Evolutionary conservation across 2,888 invertebrate species (phyloP).

Genomic region (Deroplatys truncata): DNA sequence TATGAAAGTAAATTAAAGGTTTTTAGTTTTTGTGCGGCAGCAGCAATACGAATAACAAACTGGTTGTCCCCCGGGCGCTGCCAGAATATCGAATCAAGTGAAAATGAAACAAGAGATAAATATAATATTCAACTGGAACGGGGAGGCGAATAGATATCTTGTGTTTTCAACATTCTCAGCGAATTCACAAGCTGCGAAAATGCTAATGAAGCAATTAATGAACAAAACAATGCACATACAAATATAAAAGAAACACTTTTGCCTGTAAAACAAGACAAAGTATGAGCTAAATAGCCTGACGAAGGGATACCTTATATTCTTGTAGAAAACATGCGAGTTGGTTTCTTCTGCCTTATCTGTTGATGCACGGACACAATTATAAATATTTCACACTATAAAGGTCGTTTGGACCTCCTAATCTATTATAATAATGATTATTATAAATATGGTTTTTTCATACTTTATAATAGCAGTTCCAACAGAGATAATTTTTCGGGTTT

Average conservation of each 20-base stretch:
- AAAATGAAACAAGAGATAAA: background rate
- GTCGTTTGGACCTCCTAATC: no score
- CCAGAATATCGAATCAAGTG: background rate
- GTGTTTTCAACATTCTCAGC: background rate
- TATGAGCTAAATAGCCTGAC: no score
- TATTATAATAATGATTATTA: no score
- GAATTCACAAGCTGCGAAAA: background rate
- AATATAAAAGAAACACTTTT: background rate
- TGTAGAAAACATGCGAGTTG: no score
- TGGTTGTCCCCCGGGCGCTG: background rate
- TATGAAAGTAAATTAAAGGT: conserved; percentile 10
- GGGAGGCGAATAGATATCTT: background rate
- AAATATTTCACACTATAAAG: no score
- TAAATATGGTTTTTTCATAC: no score
- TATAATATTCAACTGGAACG: background rate
- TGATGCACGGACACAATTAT: no score
- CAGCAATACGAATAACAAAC: background rate
- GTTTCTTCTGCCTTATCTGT: no score
- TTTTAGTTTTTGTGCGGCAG: background rate
- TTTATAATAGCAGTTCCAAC: no score
- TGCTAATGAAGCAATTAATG: background rate
- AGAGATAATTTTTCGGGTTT: no score
- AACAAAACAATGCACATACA: background rate
- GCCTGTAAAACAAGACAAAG: background rate
- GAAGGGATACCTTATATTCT: no score